Percentiles rank a stretch among this genome's conserved stretches.
Evolutionary conservation across 2,797 vertebrate genomes (phyloP).

Genomic region (Melopsittacus undulatus): DNA sequence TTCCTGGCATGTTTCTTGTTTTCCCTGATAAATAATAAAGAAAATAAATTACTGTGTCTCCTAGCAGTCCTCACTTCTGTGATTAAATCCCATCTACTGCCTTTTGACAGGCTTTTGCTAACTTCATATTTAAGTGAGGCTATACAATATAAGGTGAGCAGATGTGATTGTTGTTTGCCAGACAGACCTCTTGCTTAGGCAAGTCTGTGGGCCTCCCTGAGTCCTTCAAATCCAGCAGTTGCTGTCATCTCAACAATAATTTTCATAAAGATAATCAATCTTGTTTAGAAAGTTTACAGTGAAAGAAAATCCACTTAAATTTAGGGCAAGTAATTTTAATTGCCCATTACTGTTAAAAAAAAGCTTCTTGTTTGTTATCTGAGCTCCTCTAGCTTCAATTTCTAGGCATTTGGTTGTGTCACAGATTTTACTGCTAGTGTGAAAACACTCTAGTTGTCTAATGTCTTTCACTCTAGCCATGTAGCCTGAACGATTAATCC

Average conservation of each 20-base stretch:
- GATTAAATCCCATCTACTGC: not conserved
- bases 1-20: not conserved
- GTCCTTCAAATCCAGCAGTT: not conserved
- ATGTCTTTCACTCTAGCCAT: not conserved
- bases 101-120: not conserved
- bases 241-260: not conserved
- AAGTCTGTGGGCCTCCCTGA: not conserved
- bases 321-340: not conserved
- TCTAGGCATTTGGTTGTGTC: not conserved
- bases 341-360: not conserved
- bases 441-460: not conserved
- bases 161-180: not conserved
- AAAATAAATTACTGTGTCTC: not conserved
- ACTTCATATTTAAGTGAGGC: not conserved
- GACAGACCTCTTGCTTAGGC: not conserved
- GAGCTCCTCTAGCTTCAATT: not conserved
- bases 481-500: not conserved
- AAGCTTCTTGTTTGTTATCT: not conserved
- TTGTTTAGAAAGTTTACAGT: not conserved
- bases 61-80: not conserved
- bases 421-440: not conserved
- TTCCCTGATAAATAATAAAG: not conserved
- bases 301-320: not conserved
- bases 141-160: not conserved
- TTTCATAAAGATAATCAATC: not conserved